Evolutionary conservation across 2,888 invertebrate genomes (phyloP).

Genomic region (Athrips mouffetella): DNA sequence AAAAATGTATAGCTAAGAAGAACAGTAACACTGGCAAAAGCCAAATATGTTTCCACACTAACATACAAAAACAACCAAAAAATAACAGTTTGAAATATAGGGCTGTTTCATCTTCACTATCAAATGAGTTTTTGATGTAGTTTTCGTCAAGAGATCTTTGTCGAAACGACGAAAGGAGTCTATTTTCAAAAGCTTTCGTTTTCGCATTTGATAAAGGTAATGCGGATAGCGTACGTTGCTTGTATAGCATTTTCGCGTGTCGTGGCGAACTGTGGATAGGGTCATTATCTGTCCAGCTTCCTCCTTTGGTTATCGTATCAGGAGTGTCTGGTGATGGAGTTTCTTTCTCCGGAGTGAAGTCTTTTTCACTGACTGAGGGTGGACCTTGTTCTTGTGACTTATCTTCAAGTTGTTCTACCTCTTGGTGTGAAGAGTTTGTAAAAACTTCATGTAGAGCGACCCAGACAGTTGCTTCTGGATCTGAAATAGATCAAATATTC

Average conservation of each 20-base stretch:
- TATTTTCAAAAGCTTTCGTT: slow-evolving; percentile 53
- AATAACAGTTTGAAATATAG: slow-evolving; percentile 87
- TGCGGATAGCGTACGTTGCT: slow-evolving; percentile 67
- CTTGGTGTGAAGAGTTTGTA: slow-evolving; percentile 37
- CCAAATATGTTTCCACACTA: slow-evolving; percentile 93
- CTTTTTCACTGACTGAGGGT: slow-evolving; percentile 48
- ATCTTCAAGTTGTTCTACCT: slow-evolving; percentile 37
- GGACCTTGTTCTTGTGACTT: slow-evolving; percentile 43
- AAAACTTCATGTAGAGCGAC: slow-evolving; percentile 53
- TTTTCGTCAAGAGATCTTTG: slow-evolving; percentile 65
- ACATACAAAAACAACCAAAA: slow-evolving; percentile 89
- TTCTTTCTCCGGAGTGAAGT: slow-evolving; percentile 57
- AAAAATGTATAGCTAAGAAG: slow-evolving; percentile 84
- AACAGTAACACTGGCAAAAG: slow-evolving; percentile 86
- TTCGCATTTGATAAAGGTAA: slow-evolving; percentile 59
- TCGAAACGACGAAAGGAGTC: slow-evolving; percentile 61
- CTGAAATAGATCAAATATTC: slow-evolving; percentile 35
- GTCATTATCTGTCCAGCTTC: slow-evolving; percentile 54
- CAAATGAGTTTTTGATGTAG: slow-evolving; percentile 61
- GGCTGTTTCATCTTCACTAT: slow-evolving; percentile 79
- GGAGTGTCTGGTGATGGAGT: slow-evolving; percentile 51
- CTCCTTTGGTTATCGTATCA: slow-evolving; percentile 45
- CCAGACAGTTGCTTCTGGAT: slow-evolving; percentile 59
- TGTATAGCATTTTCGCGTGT: slow-evolving; percentile 63
- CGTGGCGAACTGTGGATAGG: slow-evolving; percentile 52